A percentile compares a stretch with the other conserved stretches of the same genome.
phyloP scores from a whole-genome alignment of 1,140 invertebrate genomes.

The Thaumatotibia leucotreta region DNA sequence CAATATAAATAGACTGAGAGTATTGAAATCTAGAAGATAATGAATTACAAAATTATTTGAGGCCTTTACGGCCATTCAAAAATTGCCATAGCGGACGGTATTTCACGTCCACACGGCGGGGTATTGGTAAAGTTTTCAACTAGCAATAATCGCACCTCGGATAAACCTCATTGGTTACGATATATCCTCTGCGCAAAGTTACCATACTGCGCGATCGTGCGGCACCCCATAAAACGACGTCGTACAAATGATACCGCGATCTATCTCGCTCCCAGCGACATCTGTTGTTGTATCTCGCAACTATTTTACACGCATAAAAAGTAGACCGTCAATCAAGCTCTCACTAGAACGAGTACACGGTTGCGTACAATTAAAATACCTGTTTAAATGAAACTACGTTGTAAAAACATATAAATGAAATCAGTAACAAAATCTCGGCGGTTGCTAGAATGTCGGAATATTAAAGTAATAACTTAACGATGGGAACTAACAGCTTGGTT shows the following conservation, averaged over 20 bases:
- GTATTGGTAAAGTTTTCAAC: constrained; percentile 96
- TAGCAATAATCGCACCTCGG: constrained; percentile 93
- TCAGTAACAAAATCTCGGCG: neutral
- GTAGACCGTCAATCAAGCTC: neutral
- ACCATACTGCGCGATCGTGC: constrained; percentile 17
- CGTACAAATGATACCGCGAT: constrained; percentile 17
- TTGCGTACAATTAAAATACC: constrained; percentile 8
- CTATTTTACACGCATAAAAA: neutral
- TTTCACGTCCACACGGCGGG: constrained; percentile 94
- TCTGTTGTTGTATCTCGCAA: constrained; percentile 3
- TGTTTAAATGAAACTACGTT: neutral
- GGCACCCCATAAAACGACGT: constrained; percentile 8
- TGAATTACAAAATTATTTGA: constrained; percentile 4
- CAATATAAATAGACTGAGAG: too few relatives aligned
- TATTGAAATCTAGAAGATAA: too few relatives aligned
- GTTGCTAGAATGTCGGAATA: neutral
- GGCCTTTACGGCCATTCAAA: constrained; percentile 80
- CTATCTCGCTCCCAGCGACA: constrained; percentile 12
- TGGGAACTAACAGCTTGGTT: constrained; percentile 9
- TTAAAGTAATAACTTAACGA: constrained; percentile 3
- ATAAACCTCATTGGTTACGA: constrained; percentile 92
- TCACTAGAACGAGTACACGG: neutral
- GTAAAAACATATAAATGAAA: constrained; percentile 13
- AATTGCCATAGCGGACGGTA: constrained; percentile 93
- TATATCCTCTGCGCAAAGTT: constrained; percentile 88